Percentiles rank a stretch among this genome's conserved stretches.
Conservation (phyloP, 37 sponge, comb jelly and placozoan species). For the Spongilla lacustris region DNA sequence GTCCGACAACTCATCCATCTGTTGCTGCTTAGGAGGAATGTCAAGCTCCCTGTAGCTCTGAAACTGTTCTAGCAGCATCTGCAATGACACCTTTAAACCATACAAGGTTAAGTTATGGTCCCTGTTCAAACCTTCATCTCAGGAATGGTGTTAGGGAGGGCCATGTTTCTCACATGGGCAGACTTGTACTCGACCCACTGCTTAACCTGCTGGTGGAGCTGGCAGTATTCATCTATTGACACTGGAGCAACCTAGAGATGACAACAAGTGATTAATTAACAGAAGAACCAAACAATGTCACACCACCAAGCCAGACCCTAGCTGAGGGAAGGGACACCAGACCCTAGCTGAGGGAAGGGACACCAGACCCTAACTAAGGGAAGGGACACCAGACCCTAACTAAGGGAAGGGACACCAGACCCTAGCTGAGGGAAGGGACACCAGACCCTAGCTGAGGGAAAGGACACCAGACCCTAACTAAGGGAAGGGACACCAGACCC, state of each 20-base stretch:
- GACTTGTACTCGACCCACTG: slow-evolving; percentile 56
- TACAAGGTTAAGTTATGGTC: no score
- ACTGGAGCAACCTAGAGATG: slow-evolving; percentile 37
- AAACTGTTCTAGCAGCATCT: background rate
- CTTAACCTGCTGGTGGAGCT: slow-evolving; percentile 25
- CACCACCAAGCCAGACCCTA: background rate
- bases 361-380: no score
- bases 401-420: no score
- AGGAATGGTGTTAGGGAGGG: slow-evolving; percentile 35
- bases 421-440: no score
- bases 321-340: no score
- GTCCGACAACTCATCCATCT: slow-evolving; percentile 53
- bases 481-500: no score
- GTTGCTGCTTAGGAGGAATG: slow-evolving; percentile 55
- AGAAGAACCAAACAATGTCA: background rate
- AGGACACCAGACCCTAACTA: no score
- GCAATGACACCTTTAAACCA: no score
- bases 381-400: no score
- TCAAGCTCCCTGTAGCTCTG: slow-evolving; percentile 52
- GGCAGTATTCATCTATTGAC: slow-evolving; percentile 52
- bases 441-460: no score
- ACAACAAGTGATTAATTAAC: background rate
- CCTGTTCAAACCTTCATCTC: slow-evolving; percentile 40
- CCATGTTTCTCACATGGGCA: slow-evolving; percentile 21
- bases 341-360: no score